A percentile compares a stretch with the other conserved stretches of the same genome.
Conservation (phyloP, 2,113 vertebrate species). For the Scolopax mira region DNA sequence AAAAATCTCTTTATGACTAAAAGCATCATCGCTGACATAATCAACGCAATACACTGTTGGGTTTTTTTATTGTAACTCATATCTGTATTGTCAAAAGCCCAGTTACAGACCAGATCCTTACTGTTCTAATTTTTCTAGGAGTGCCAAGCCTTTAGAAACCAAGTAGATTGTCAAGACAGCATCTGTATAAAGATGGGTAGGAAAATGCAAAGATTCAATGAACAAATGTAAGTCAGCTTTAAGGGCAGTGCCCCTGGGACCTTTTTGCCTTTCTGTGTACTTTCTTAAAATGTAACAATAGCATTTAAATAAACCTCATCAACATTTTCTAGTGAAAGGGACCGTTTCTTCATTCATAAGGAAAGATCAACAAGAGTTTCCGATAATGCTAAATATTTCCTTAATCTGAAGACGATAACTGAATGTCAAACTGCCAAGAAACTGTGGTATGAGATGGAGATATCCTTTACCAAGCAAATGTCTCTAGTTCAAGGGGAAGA, state of each 20-base stretch:
- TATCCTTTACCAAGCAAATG: not conserved
- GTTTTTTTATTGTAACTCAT: not conserved
- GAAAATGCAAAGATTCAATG: not conserved
- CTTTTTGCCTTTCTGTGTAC: not conserved
- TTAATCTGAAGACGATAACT: not conserved
- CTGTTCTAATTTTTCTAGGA: not conserved
- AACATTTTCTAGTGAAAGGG: not conserved
- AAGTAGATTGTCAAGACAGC: not conserved
- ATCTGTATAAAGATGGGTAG: not conserved
- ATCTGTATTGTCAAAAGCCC: not conserved
- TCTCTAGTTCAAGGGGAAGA: not conserved
- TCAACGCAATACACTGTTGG: not conserved
- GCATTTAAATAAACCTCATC: not conserved
- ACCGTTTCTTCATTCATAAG: not conserved
- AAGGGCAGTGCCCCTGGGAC: not conserved
- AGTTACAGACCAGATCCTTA: not conserved
- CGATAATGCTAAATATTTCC: not conserved
- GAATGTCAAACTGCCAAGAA: not conserved
- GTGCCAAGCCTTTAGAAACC: not conserved
- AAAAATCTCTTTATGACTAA: not conserved
- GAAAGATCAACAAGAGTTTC: not conserved
- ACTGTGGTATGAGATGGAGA: not conserved
- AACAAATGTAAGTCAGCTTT: not conserved
- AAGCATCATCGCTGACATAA: not conserved
- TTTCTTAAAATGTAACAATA: not conserved